These are phyloP conservation scores for Mellivora capensis DNA, from an alignment of 2,113 vertebrate genomes.

Conservation along the genomic window DNA sequence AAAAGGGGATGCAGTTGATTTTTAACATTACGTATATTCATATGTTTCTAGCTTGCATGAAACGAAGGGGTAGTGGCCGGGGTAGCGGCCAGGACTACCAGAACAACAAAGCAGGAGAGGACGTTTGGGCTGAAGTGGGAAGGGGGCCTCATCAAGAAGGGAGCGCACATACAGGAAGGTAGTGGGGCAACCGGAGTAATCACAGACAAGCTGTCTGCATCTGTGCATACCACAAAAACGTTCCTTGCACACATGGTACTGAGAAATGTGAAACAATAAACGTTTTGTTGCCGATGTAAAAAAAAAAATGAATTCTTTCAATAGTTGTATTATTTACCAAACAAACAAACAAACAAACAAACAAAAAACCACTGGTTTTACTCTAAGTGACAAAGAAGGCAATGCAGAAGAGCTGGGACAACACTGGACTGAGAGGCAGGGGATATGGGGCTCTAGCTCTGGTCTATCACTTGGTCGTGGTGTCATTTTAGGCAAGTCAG, in stretches of 20 bases:
- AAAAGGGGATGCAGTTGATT: not conserved
- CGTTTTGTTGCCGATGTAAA: not conserved
- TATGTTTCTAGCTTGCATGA: not conserved
- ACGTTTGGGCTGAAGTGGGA: not conserved
- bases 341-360: too few relatives aligned
- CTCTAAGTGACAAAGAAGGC: not conserved
- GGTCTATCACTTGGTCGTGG: not conserved
- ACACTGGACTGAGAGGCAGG: not conserved
- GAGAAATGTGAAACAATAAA: not conserved
- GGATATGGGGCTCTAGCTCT: not conserved
- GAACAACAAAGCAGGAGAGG: not conserved
- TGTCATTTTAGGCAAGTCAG: not conserved
- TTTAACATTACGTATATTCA: not conserved
- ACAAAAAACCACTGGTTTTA: not conserved
- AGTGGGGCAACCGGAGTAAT: not conserved
- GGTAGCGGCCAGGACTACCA: not conserved
- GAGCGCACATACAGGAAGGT: rapidly evolving
- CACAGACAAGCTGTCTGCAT: rapidly evolving
- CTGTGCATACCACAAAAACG: not conserved
- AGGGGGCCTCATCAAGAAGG: not conserved
- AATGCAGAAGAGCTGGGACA: not conserved
- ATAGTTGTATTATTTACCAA: not conserved
- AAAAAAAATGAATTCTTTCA: not conserved
- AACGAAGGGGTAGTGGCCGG: not conserved
- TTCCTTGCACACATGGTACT: not conserved